Conservation (phyloP, 2,113 vertebrate genomes). For the Syngnathus typhle region DNA sequence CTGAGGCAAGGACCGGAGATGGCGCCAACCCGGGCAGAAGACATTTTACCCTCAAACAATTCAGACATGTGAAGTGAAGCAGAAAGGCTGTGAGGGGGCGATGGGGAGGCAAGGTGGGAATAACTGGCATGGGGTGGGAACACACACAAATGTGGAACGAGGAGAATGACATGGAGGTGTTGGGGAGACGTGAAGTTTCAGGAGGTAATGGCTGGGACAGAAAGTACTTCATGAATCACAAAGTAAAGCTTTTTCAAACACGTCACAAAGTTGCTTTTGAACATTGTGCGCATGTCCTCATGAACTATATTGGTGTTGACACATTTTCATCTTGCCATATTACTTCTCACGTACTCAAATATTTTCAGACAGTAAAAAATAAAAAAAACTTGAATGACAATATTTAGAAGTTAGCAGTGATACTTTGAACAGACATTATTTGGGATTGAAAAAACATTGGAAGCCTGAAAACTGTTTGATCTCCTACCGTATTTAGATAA, state of each 20-base stretch:
- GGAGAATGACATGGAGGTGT: background rate
- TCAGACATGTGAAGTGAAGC: slow-evolving; percentile 26
- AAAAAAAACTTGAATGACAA: background rate
- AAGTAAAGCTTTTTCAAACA: too few species aligned
- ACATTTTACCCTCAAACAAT: slow-evolving; percentile 3
- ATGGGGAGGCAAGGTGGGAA: slow-evolving; percentile 11
- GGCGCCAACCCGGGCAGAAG: background rate
- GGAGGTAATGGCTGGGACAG: background rate
- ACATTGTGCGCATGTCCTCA: too few species aligned
- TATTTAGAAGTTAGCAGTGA: background rate
- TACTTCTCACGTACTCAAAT: too few species aligned
- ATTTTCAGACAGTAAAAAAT: too few species aligned
- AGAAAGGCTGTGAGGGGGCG: slow-evolving; percentile 24
- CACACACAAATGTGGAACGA: slow-evolving; percentile 1
- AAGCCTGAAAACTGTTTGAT: background rate
- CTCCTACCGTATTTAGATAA: too few species aligned
- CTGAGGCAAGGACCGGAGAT: background rate
- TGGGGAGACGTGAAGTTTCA: background rate
- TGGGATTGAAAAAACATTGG: background rate
- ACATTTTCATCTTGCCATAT: too few species aligned
- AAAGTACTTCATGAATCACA: too few species aligned
- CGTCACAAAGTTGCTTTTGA: too few species aligned
- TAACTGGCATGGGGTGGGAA: slow-evolving; percentile 12
- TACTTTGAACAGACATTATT: background rate
- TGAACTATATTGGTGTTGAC: too few species aligned